Evolutionary conservation across 2,113 vertebrate genomes (phyloP).

Genomic region (Dasyprocta punctata): DNA sequence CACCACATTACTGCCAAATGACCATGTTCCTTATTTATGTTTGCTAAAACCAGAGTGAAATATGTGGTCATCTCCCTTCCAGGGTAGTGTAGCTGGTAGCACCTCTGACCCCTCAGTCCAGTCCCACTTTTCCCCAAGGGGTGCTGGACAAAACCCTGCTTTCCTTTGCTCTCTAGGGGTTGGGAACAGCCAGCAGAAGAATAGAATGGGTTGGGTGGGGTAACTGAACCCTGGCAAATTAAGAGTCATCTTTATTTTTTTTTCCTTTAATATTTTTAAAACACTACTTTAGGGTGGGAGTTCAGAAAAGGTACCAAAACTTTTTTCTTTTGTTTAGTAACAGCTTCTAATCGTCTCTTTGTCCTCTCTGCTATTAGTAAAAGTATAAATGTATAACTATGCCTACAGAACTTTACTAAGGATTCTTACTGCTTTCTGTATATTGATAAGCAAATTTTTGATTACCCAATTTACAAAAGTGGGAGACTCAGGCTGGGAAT

Average conservation of each 20-base stretch:
- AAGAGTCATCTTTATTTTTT: background rate
- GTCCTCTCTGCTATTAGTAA: slow-evolving; percentile 1
- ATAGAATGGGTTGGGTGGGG: background rate
- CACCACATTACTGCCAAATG: slow-evolving; percentile 27
- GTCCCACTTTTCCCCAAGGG: background rate
- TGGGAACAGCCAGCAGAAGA: background rate
- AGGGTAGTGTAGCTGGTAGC: background rate
- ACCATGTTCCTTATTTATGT: slow-evolving; percentile 18
- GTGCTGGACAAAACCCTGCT: background rate
- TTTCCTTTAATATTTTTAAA: background rate
- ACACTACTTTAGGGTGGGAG: background rate
- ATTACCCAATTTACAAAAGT: too few relatives aligned
- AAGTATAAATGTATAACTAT: background rate
- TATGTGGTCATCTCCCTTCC: background rate
- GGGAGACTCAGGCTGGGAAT: too few relatives aligned
- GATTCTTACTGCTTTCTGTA: background rate
- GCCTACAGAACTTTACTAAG: background rate
- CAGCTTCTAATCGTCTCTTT: too few relatives aligned
- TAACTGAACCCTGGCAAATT: background rate
- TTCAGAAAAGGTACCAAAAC: slow-evolving; percentile 1
- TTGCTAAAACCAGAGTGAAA: background rate
- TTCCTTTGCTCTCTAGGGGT: background rate
- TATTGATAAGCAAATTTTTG: slow-evolving; percentile 31
- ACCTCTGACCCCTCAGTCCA: background rate
- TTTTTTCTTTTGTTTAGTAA: too few relatives aligned